Evolutionary conservation across 2,113 vertebrate species (phyloP), one percentile per base, ranked within the genome.

Genomic region (Urocitellus parryii): DNA sequence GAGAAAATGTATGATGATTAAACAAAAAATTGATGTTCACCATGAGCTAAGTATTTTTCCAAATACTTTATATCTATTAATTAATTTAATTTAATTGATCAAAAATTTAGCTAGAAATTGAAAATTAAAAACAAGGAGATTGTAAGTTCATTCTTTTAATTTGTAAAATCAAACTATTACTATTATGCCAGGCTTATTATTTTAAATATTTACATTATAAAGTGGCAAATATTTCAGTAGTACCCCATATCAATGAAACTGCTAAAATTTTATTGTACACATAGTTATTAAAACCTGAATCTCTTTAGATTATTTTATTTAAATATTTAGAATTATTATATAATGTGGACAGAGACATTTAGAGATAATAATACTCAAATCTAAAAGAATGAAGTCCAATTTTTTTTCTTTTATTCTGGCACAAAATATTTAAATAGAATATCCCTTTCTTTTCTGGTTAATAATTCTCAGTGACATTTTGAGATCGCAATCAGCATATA

Each of bases 401-500:
- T 93, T 91, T 45, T 45, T 78, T 37, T 79, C 78, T 91, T 93
- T 97, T 88, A 96, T 72, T 90, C 81, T 91, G 27, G 45, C 25
- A 92, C 79, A 92, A 90, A 96, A 92, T 88, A 94, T 88, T 92
- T 92, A 85, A 97, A 88, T 96, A 85, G 9, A 94, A 89, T 81
- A 82, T 34, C 24, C 27, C 73, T 88, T 93, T 96, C 86, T 92
- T 96, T 95, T 94, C 68, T 95, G 68, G 68, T 32, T 97, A 96
- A 97, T 96, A 94, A 94, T 96, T 96, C 78, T 92, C 37, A 73
- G 68, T 91, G 94, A 96, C 81, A 96, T 95, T 95, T 96, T 96
- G 72, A 96, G 96, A 97, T 96, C 72, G 94, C 61, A 97, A 97
- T 97, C 95, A 91, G 65, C 34, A 84, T 91, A 81, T 90, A 97